Conservation (phyloP, 2,797 vertebrate genomes). For the Jordanella pulchra region DNA sequence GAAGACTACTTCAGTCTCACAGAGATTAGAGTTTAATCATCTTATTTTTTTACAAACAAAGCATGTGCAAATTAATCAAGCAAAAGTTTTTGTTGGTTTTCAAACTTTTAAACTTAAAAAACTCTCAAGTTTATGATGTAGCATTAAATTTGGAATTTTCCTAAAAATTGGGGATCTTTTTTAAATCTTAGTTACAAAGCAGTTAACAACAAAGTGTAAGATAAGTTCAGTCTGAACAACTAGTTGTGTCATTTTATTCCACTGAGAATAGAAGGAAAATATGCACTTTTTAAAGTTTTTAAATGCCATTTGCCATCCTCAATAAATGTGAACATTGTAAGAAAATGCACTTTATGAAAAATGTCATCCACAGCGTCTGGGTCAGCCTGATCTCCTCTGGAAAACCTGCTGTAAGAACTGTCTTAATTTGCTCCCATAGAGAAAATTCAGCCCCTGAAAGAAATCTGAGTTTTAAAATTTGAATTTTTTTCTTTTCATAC, state of each 20-base stretch:
- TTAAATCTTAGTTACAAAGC: neutral
- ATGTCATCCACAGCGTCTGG: neutral
- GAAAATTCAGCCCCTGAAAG: slow-evolving; percentile 2
- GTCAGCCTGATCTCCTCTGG: neutral
- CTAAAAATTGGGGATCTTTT: neutral
- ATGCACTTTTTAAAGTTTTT: neutral
- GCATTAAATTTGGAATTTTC: too few species aligned
- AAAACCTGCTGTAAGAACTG: neutral
- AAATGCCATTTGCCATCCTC: neutral
- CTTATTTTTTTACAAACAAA: too few species aligned
- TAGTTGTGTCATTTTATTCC: neutral
- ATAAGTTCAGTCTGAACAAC: neutral
- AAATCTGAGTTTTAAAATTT: neutral
- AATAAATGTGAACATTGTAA: neutral
- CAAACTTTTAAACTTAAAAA: too few species aligned
- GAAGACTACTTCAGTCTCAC: too few species aligned
- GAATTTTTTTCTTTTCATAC: neutral
- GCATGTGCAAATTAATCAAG: too few species aligned
- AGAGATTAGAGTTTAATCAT: too few species aligned
- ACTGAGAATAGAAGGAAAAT: neutral
- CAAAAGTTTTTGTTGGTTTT: too few species aligned
- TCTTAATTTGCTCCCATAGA: neutral
- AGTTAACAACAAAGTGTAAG: neutral
- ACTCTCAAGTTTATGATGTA: too few species aligned
- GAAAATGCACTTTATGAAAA: neutral